These are phyloP conservation scores for Streptopelia turtur DNA, from an alignment of 2,797 vertebrate genomes.

Conservation along the genomic window DNA sequence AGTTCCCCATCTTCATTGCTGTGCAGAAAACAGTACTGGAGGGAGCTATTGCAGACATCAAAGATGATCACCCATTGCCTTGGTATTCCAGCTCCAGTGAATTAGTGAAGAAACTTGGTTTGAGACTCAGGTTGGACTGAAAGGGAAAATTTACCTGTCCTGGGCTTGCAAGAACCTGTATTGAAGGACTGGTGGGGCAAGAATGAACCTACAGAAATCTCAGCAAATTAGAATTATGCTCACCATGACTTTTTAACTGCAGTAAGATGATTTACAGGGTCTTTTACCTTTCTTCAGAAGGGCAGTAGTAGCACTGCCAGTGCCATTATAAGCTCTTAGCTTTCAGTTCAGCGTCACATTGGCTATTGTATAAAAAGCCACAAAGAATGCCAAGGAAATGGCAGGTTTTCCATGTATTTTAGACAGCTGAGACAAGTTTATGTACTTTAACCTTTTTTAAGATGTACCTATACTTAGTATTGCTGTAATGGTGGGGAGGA, in stretches of 20 bases:
- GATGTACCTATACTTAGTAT: background rate
- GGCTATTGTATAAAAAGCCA: background rate
- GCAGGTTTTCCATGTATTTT: background rate
- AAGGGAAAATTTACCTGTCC: background rate
- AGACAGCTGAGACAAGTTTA: background rate
- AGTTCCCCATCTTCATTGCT: background rate
- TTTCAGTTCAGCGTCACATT: background rate
- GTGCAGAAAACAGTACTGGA: background rate
- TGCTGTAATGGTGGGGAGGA: background rate
- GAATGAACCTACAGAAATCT: background rate
- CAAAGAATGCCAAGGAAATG: background rate
- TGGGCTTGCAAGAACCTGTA: background rate
- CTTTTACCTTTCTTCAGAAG: background rate
- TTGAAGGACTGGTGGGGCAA: background rate
- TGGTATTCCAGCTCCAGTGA: background rate
- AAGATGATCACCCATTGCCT: background rate
- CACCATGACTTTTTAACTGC: background rate
- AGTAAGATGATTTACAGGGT: background rate
- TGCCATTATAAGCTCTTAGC: background rate
- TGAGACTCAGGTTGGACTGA: background rate
- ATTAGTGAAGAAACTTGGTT: background rate
- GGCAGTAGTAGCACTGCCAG: background rate
- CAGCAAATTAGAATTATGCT: background rate
- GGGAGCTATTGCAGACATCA: background rate
- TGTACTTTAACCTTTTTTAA: background rate